Conservation (phyloP, 2,888 invertebrate genomes). For the Sicus ferrugineus region DNA sequence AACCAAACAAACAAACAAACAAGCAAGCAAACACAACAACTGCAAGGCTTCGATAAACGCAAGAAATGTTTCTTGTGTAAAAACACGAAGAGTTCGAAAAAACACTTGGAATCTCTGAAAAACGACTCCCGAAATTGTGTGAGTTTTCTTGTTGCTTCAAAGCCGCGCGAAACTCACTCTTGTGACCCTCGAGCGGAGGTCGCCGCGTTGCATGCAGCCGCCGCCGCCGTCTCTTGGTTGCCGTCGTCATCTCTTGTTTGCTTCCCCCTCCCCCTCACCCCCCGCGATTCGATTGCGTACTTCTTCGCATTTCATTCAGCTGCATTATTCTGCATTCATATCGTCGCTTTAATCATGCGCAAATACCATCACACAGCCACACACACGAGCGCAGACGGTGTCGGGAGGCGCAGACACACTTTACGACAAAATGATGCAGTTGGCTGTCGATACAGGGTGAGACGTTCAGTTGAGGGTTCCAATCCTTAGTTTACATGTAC, state of each 20-base stretch:
- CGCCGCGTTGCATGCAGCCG: no score
- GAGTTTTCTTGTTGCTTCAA: no score
- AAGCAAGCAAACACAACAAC: neutral
- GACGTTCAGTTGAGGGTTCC: no score
- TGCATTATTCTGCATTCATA: constrained; percentile 40
- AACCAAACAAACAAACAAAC: neutral
- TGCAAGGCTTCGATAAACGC: neutral
- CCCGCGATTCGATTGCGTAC: constrained; percentile 26
- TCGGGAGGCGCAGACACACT: neutral
- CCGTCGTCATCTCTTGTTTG: constrained; percentile 9
- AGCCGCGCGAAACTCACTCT: no score
- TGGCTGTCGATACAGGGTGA: neutral
- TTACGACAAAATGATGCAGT: constrained; percentile 29
- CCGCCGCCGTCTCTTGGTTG: neutral
- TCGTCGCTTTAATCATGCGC: constrained; percentile 37
- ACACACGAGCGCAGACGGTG: constrained; percentile 1
- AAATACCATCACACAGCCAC: constrained; percentile 16
- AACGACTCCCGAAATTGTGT: no score
- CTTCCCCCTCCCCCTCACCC: no score
- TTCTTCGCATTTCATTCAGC: constrained; percentile 37
- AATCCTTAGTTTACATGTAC: no score
- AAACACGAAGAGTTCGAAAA: neutral
- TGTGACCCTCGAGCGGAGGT: no score
- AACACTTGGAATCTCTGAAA: no score
- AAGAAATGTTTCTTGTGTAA: neutral